Conservation (phyloP, 2,113 vertebrate genomes). For the Pyrgilauda ruficollis region DNA sequence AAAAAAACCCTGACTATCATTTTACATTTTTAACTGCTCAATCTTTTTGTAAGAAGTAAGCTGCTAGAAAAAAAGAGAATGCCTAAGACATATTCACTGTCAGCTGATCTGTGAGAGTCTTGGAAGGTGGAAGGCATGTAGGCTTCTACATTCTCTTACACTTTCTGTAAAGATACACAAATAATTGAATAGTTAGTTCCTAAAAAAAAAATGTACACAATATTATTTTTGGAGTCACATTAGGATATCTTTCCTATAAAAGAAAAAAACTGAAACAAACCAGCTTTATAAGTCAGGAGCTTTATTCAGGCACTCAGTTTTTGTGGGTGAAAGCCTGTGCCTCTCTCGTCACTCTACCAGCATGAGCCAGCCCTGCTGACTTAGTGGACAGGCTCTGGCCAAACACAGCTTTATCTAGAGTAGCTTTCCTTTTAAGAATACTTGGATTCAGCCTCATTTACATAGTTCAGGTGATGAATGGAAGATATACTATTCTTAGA, state of each 20-base stretch:
- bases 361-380: background rate
- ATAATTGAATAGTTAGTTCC: background rate
- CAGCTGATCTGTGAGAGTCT: background rate
- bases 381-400: background rate
- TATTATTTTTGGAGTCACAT: background rate
- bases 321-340: background rate
- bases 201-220: background rate
- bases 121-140: background rate
- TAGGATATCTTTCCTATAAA: background rate
- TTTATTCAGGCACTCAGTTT: background rate
- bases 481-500: constrained; percentile 23
- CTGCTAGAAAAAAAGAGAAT: background rate
- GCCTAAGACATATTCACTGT: background rate
- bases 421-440: constrained; percentile 12
- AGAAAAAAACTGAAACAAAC: background rate
- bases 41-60: background rate
- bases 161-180: background rate
- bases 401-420: background rate
- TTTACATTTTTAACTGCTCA: background rate
- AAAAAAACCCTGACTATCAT: background rate
- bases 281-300: background rate
- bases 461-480: constrained; percentile 27
- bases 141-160: background rate
- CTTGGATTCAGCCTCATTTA: constrained; percentile 35
- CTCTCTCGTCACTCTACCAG: background rate